Evolutionary conservation across 2,888 invertebrate species (phyloP).

Genomic region (Meiosimyza decipiens): DNA sequence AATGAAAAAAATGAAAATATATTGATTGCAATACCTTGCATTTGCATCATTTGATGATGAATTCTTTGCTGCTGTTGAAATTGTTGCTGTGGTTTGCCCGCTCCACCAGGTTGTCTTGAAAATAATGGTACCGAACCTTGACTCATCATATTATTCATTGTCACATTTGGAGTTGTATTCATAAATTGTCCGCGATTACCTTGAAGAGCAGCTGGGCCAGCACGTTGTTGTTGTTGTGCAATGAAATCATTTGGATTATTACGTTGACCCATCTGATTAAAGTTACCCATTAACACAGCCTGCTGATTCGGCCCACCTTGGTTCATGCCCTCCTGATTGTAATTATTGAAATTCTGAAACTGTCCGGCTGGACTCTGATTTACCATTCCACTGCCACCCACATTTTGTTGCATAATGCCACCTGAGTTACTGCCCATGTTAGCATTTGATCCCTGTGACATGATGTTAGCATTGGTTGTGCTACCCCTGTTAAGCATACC

Average conservation of each 20-base stretch:
- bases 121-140: conserved; percentile 83
- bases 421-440: conserved; percentile 57
- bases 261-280: conserved; percentile 65
- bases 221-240: conserved; percentile 51
- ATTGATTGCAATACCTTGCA: conserved; percentile 66
- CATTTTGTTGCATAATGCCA: conserved; percentile 61
- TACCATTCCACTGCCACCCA: conserved; percentile 57
- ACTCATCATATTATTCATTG: conserved; percentile 75
- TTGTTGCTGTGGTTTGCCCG: conserved; percentile 64
- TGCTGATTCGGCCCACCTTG: conserved; percentile 64
- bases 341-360: conserved; percentile 73
- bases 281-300: conserved; percentile 60
- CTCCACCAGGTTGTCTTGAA: conserved; percentile 70
- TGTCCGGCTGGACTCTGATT: conserved; percentile 67
- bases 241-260: conserved; percentile 63
- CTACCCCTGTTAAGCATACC: conserved; percentile 57
- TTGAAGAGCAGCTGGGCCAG: conserved; percentile 56
- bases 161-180: conserved; percentile 83
- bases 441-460: conserved; percentile 51
- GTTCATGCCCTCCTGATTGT: conserved; percentile 57
- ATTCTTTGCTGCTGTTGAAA: conserved; percentile 75
- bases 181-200: conserved; percentile 65
- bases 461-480: conserved; percentile 44
- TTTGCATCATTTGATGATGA: conserved; percentile 75
- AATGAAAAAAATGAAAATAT: not conserved